Evolutionary conservation across 1,140 invertebrate genomes (phyloP), one percentile per base, ranked within the genome.

Genomic region (Micrasema longulum): DNA sequence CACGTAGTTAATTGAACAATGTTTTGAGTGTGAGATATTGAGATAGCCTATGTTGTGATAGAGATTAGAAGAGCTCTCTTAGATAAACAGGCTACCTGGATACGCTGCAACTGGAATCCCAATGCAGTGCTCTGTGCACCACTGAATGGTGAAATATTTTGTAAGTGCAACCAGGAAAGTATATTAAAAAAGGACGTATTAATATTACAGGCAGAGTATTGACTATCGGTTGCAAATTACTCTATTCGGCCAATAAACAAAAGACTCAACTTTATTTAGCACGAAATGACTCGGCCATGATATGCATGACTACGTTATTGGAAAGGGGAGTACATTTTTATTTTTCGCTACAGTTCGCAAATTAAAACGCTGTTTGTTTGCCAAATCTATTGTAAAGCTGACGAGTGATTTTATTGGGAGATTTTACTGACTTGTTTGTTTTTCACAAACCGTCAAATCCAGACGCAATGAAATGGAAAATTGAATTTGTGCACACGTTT

Each of bases 221-320:
- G 26, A 36, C 52, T 16, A 31, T 55, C 52, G 52, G 35, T 35
- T 16, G 55, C 35, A 60, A 60, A 60, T 60, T 60, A 23, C 14
- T 12, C 55, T 31, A 43, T 63, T 66, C 47, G 26, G 35, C 26
- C 20, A 52, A 31, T 66, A 66, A 63, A 66, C 64, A 66, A 66
- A 66, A 66, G 64, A 66, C 50, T 38, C 22, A 22, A 9, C 35
- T 50, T 66, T 52, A 52, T 66, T 66, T 66, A 22, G 26, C 26
- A 6, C 31, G 64, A 26, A 66, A 52, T 41, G 64, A 66, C 35
- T 64, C 60, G 45, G 43, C 35, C 1, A 41, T 60, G 31, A 60
- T 60, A n/a, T 26, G 55, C 11, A 47, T 60, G 35, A 23, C 36
- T 23, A 35, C 26, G 26, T 10, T 14, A 36, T 11, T 14, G 48